A percentile compares a stretch with the other conserved stretches of the same genome.
Conservation (phyloP, 1,140 invertebrate species). For the Ceratitis capitata region DNA sequence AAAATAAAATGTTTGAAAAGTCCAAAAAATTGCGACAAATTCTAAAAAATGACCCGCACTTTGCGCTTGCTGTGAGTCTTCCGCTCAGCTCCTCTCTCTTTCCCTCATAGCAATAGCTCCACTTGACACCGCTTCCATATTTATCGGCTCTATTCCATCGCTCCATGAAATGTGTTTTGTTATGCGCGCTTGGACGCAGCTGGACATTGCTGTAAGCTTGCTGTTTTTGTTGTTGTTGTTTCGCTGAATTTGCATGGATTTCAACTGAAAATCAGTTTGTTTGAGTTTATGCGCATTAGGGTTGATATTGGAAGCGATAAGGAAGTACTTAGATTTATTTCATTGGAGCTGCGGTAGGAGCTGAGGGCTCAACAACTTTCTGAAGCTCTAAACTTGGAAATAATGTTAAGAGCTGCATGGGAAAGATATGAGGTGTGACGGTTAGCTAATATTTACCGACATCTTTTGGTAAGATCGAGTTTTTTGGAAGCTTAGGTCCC, state of each 20-base stretch:
- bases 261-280: background rate
- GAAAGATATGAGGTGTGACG: too few relatives aligned
- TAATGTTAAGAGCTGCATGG: too few relatives aligned
- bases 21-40: too few relatives aligned
- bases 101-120: background rate
- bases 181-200: constrained; percentile 10
- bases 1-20: background rate
- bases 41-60: constrained; percentile 3
- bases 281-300: too few relatives aligned
- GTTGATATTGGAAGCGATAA: too few relatives aligned
- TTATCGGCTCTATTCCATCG: background rate
- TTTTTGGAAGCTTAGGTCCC: too few relatives aligned
- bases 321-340: too few relatives aligned
- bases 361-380: too few relatives aligned
- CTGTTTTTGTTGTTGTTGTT: background rate
- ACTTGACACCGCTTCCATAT: constrained; percentile 17
- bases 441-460: too few relatives aligned
- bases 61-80: background rate
- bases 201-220: background rate
- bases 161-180: background rate
- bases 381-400: too few relatives aligned
- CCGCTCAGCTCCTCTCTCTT: background rate
- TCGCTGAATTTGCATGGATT: background rate
- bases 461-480: too few relatives aligned
- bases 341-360: too few relatives aligned